Conservation (phyloP, 2,888 invertebrate genomes). For the Pardosa pseudoannulata region DNA sequence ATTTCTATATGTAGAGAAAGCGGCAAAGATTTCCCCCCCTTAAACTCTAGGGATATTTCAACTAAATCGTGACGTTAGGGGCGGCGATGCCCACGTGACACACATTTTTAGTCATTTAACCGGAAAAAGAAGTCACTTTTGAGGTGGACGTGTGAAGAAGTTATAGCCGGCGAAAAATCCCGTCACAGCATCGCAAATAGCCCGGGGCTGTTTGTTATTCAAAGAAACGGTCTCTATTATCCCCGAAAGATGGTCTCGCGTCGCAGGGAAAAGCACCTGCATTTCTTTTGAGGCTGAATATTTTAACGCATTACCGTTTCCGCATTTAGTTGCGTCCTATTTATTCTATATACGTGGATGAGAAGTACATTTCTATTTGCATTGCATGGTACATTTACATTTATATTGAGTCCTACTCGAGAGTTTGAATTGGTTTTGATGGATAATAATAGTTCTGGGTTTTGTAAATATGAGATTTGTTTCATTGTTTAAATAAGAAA, state of each 20-base stretch:
- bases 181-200: constrained; percentile 53
- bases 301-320: neutral
- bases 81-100: constrained; percentile 44
- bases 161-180: constrained; percentile 14
- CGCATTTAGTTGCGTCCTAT: neutral
- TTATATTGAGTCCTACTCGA: neutral
- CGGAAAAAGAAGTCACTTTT: constrained; percentile 66
- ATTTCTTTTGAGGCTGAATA: constrained; percentile 29
- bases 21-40: neutral
- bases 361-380: neutral
- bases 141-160: constrained; percentile 44
- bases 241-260: constrained; percentile 23
- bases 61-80: constrained; percentile 38
- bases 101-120: constrained; percentile 57
- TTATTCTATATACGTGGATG: too few species aligned
- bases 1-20: neutral
- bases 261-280: constrained; percentile 22
- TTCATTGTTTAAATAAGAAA: too few species aligned
- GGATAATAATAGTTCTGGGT: too few species aligned
- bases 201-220: constrained; percentile 59
- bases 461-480: too few species aligned
- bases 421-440: too few species aligned
- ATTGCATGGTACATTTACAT: neutral
- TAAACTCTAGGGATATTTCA: constrained; percentile 8
- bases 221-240: constrained; percentile 50